phyloP scores from a whole-genome alignment of 2,113 vertebrate genomes.

The Podarcis raffonei region DNA sequence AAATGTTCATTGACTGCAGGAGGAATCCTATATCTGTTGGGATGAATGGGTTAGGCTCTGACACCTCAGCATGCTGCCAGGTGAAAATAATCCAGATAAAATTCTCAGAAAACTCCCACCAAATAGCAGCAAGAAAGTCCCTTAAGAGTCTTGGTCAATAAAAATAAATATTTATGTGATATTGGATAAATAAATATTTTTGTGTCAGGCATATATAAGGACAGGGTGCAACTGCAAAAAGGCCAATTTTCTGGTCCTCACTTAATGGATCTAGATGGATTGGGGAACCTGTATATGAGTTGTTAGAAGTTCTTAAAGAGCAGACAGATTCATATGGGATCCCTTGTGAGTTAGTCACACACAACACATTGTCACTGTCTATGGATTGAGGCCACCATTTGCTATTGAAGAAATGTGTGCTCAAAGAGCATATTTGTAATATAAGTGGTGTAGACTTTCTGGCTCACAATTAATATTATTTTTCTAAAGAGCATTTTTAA shows the following conservation, averaged over 20 bases:
- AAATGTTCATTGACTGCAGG: neutral
- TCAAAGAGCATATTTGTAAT: neutral
- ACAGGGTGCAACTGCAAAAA: neutral
- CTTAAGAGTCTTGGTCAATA: too few species aligned
- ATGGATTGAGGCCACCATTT: neutral
- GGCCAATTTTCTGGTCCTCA: neutral
- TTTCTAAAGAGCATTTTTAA: constrained; percentile 18
- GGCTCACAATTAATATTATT: neutral
- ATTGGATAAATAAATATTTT: neutral
- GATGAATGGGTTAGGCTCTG: too few species aligned
- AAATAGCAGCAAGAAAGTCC: too few species aligned
- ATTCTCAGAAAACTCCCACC: too few species aligned
- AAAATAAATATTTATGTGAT: neutral
- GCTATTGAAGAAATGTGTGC: neutral
- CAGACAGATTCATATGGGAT: neutral
- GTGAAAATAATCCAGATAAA: too few species aligned
- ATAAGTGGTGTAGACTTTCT: constrained; percentile 3
- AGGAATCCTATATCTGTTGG: too few species aligned
- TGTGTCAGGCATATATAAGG: neutral
- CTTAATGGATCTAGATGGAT: neutral
- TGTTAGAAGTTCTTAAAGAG: too few species aligned
- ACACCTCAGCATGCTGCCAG: too few species aligned
- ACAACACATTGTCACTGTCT: neutral
- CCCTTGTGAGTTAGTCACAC: neutral
- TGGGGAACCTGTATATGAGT: too few species aligned